phyloP scores from a whole-genome alignment of 2,888 invertebrate species.

The Camponotus fellah region DNA sequence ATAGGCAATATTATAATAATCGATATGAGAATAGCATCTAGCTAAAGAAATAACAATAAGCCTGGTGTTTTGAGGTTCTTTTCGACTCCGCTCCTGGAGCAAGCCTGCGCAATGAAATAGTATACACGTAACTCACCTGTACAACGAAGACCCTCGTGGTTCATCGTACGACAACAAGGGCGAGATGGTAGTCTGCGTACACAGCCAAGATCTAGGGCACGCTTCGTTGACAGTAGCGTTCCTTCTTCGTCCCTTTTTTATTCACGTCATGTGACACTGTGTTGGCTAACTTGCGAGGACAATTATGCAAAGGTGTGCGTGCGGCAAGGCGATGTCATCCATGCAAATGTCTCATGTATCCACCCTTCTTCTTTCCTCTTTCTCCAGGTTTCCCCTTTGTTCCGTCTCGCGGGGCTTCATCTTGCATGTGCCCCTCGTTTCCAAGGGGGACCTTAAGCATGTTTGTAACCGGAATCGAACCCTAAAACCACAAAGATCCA shows the following conservation, averaged over 20 bases:
- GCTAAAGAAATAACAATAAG: not conserved
- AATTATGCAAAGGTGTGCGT: slow-evolving; percentile 9
- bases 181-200: not conserved
- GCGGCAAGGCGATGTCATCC: slow-evolving; percentile 15
- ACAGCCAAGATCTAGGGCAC: slow-evolving; percentile 43
- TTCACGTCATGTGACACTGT: not conserved
- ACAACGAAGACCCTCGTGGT: slow-evolving; percentile 29
- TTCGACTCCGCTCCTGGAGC: slow-evolving; percentile 5
- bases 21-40: not conserved
- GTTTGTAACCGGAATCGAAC: not conserved
- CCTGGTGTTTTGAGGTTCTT: not conserved
- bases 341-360: not conserved
- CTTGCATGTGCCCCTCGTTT: not conserved
- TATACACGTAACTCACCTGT: slow-evolving; percentile 21
- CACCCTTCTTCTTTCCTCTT: slow-evolving; percentile 52
- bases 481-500: not conserved
- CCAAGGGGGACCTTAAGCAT: not conserved
- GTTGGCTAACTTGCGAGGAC: slow-evolving; percentile 36
- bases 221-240: slow-evolving; percentile 25
- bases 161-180: slow-evolving; percentile 31
- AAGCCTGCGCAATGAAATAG: slow-evolving; percentile 6
- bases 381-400: slow-evolving; percentile 64
- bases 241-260: not conserved
- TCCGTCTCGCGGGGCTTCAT: not conserved
- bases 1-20: not conserved